Evolutionary conservation across 1,140 invertebrate genomes (phyloP), one percentile per base, ranked within the genome.

Genomic region (Pachyrhynchus sulphureomaculatus): DNA sequence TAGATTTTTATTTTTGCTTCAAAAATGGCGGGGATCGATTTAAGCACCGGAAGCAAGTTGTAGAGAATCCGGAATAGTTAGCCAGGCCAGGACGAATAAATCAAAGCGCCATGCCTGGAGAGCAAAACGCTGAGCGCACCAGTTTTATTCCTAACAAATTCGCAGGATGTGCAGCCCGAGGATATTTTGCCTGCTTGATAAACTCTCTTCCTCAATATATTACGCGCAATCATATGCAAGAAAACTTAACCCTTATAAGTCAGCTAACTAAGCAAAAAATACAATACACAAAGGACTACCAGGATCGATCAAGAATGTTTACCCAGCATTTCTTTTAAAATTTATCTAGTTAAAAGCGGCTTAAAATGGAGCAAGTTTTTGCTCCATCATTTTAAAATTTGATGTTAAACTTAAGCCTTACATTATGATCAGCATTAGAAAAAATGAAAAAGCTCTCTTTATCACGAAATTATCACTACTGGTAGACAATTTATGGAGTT

Each of bases 51-150:
- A 68, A 66, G 59, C 51, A 49, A 68, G 60, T 57, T 64, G 63
- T 69, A 62, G 61, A 62, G 64, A 57, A 68, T 66, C 66, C 68
- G 64, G 68, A 68, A 68, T 68, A 67, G 67, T 70, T 68, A 68
- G 61, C 68, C 58, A 49, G 53, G 54, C 26, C 58, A 55, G 61
- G 56, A 55, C 59, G 53, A 44, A 70, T 70, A 70, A 70, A 70
- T 70, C 68, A 70, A 67, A 67, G 59, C 51, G 33, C 64, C 66
- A 52, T 36, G 62, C 49, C 57, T 52, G 54, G 44, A 53, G 59
- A 57, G 64, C 64, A 64, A 69, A 66, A 66, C 62, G 68, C 68
- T 68, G 66, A 70, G 64, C 62, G 65, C 62, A 62, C 58, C 52
- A 67, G 59, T 67, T 67, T 67, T 61, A 62, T 59, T 59, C 65